Conservation (phyloP, 2,888 invertebrate genomes). For the Ypsolopha scabrella region DNA sequence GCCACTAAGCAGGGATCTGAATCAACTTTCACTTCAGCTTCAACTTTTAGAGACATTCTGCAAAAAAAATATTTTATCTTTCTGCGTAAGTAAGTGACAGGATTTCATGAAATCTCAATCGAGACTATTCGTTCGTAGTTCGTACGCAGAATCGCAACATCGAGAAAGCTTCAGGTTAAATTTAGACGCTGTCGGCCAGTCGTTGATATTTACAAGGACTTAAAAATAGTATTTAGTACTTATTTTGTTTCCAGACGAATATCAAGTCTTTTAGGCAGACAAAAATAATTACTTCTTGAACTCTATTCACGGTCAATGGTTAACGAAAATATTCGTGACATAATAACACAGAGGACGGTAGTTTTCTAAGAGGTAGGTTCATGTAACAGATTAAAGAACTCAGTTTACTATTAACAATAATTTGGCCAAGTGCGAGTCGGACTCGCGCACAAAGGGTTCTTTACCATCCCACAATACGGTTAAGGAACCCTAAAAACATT, state of each 20-base stretch:
- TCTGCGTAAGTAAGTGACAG: not conserved
- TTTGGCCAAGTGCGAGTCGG: no score
- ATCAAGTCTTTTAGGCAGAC: slow-evolving; percentile 14
- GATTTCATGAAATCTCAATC: not conserved
- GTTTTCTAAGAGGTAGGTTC: not conserved
- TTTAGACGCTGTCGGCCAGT: slow-evolving; percentile 25
- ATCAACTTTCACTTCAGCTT: slow-evolving; percentile 36
- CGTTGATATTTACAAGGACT: slow-evolving; percentile 26
- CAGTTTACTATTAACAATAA: no score
- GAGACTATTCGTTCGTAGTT: slow-evolving; percentile 2
- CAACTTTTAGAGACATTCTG: slow-evolving; percentile 43
- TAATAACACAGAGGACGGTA: not conserved
- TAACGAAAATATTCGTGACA: not conserved
- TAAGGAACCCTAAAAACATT: no score
- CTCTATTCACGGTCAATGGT: not conserved
- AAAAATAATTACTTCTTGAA: no score
- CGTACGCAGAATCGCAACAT: slow-evolving; percentile 2
- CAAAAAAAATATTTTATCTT: slow-evolving; percentile 5
- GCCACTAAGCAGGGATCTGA: slow-evolving; percentile 48
- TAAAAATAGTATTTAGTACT: slow-evolving; percentile 13
- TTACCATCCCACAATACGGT: no score
- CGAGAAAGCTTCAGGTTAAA: slow-evolving; percentile 18
- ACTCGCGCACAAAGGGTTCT: no score
- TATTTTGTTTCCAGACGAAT: slow-evolving; percentile 26
- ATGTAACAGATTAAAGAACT: no score